Evolutionary conservation across 1,140 invertebrate genomes (phyloP), one percentile per base, ranked within the genome.

Genomic region (Drosophila pectinifera): DNA sequence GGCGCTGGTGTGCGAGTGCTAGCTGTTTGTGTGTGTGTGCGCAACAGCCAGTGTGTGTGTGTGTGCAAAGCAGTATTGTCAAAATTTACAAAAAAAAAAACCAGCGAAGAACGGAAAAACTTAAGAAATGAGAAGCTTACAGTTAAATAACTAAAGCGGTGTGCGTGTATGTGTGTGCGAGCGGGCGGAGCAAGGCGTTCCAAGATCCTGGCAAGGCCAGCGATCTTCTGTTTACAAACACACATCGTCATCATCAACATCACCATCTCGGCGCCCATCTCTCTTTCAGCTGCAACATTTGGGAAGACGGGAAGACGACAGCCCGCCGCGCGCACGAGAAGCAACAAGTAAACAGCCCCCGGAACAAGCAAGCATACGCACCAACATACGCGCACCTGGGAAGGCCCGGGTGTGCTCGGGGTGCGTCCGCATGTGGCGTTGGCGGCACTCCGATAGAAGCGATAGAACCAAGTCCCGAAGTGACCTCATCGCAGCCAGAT

Each of bases 361-460:
- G 49, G 49, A 53, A 51, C 31, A 22, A 20, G 57, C 28, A 28
- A 51, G 18, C 24, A 28, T 28, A 34, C 28, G 48, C 64, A 48
- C 36, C 24, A 22, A 20, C 38, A 42, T 5, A 43, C 62, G 54
- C 62, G 67, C 59, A 65, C 24, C 63, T 73, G 69, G 69, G 70
- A 75, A 76, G 39, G 51, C 58, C 49, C 67, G 56, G 48, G 36
- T 55, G 36, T 55, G 68, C 49, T 54, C 63, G 61, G 61, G 43
- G 57, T 63, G 73, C 62, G 73, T 73, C 55, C 83, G 82, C 43
- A 85, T 85, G 82, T 82, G 82, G 82, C 83, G 83, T 88, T 88
- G 82, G 82, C 83, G 78, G 70, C 56, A 56, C 59, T 61, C 45
- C 65, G 31, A 10, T 53, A 36, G 49, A 53, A 74, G 49, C 65